Evolutionary conservation across 1,140 invertebrate species (phyloP).

Genomic region (Maniola jurtina): DNA sequence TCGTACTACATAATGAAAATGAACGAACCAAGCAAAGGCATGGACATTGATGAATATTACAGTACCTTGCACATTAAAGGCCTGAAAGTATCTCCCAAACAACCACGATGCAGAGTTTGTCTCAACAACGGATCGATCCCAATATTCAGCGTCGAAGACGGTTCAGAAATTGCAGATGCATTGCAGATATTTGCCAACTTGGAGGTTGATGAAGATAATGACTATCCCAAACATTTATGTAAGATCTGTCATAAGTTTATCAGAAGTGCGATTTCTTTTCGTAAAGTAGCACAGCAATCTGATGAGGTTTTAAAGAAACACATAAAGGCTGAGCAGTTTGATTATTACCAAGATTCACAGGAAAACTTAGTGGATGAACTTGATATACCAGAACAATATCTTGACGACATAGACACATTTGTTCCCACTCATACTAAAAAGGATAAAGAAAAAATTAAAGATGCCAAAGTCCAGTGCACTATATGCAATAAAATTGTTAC

Average conservation of each 20-base stretch:
- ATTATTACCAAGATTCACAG: constrained; percentile 16
- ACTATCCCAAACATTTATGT: constrained; percentile 51
- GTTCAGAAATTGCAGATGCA: constrained; percentile 32
- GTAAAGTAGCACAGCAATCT: constrained; percentile 43
- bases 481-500: constrained; percentile 63
- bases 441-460: constrained; percentile 37
- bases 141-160: constrained; percentile 37
- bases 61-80: constrained; percentile 20
- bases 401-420: not conserved
- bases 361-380: constrained; percentile 16
- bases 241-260: constrained; percentile 46
- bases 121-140: constrained; percentile 37
- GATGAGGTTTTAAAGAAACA: constrained; percentile 37
- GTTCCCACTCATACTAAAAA: constrained; percentile 25
- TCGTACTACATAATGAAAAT: constrained; percentile 47
- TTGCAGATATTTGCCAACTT: constrained; percentile 43
- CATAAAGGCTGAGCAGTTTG: constrained; percentile 38
- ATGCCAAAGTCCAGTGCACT: constrained; percentile 54
- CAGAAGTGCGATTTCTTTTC: constrained; percentile 47
- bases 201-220: constrained; percentile 41
- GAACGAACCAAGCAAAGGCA: constrained; percentile 27
- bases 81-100: constrained; percentile 1
- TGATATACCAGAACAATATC: not conserved
- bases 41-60: constrained; percentile 32
- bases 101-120: constrained; percentile 40